phyloP scores from a whole-genome alignment of 2,797 vertebrate species.

The Tangara arthus region DNA sequence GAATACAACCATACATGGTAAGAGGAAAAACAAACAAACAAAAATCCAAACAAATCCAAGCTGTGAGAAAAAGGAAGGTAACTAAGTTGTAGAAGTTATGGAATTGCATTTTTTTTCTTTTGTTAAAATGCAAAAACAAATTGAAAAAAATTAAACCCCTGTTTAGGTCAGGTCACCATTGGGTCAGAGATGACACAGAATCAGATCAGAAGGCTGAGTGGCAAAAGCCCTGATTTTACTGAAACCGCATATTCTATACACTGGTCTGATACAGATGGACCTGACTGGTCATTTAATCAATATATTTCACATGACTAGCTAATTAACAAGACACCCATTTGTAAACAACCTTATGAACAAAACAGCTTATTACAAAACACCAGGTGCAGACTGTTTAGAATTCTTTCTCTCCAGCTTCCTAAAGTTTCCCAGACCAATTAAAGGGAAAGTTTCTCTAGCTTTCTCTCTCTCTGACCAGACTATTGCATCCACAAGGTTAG shows the following conservation, averaged over 20 bases:
- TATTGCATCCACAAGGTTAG: neutral
- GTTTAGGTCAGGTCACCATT: neutral
- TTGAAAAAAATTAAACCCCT: neutral
- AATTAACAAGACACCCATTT: neutral
- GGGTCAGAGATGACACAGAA: neutral
- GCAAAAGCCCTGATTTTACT: neutral
- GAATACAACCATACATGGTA: conserved; percentile 74
- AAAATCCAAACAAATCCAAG: neutral
- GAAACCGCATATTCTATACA: neutral
- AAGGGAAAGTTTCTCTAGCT: neutral
- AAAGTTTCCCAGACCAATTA: neutral
- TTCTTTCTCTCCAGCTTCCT: neutral
- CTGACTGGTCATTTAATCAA: neutral
- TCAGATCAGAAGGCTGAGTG: neutral
- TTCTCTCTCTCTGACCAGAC: neutral
- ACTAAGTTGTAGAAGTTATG: neutral
- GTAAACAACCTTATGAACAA: neutral
- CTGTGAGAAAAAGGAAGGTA: neutral
- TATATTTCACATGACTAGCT: neutral
- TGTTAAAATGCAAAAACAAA: neutral
- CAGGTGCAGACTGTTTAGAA: neutral
- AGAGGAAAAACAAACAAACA: neutral
- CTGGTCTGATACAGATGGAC: neutral
- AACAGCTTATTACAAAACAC: neutral
- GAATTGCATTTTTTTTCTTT: neutral